Conservation (phyloP, 2,888 invertebrate genomes). For the Chirona hameri region DNA sequence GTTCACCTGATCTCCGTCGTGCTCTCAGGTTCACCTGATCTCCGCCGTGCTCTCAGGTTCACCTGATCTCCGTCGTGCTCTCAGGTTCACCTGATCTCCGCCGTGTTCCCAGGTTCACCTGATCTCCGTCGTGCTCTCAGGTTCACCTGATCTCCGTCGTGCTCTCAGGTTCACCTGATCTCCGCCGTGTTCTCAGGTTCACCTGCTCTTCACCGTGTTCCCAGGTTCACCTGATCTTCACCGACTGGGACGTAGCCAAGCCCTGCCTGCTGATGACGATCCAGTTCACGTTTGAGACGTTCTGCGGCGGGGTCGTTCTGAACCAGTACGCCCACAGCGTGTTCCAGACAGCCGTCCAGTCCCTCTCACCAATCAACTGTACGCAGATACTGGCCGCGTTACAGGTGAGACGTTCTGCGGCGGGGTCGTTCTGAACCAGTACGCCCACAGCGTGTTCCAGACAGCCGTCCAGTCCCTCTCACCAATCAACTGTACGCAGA, state of each 20-base stretch:
- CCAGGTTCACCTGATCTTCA: background rate
- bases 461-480: background rate
- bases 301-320: constrained; percentile 11
- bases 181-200: no score
- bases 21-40: no score
- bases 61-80: no score
- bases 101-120: no score
- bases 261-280: background rate
- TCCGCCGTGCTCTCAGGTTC: no score
- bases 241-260: constrained; percentile 14
- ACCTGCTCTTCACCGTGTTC: no score
- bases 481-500: background rate
- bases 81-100: no score
- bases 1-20: no score
- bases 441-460: background rate
- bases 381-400: background rate
- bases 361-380: background rate
- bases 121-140: no score
- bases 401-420: constrained; percentile 23
- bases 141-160: no score
- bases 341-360: background rate
- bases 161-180: no score
- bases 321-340: background rate
- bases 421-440: background rate
- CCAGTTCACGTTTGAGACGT: background rate